Percentiles rank a stretch among this genome's conserved stretches.
These are phyloP conservation scores for Pholis gunnellus DNA, from an alignment of 2,113 vertebrate genomes.

Conservation along the genomic window DNA sequence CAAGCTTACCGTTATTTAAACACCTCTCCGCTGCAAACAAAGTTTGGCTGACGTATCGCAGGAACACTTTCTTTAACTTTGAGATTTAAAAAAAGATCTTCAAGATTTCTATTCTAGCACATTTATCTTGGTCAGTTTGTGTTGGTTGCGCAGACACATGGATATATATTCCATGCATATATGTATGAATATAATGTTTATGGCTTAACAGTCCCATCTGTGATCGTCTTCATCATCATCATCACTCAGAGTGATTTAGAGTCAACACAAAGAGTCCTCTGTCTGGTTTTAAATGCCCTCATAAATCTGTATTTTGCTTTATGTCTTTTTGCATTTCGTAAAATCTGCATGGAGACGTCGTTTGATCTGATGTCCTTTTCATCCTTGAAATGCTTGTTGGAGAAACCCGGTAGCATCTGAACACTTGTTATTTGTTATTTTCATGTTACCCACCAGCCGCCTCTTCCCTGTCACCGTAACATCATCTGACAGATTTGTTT, in stretches of 20 bases:
- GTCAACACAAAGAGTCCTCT: background rate
- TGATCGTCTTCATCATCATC: background rate
- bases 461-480: constrained; percentile 2
- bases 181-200: constrained; percentile 1
- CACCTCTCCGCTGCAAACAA: background rate
- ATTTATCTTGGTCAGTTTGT: background rate
- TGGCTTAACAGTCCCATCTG: background rate
- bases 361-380: no score
- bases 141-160: background rate
- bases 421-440: background rate
- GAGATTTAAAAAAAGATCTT: background rate
- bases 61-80: background rate
- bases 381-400: no score
- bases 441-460: background rate
- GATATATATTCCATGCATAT: constrained; percentile 11
- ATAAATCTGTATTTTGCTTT: background rate
- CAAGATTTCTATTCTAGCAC: background rate
- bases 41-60: background rate
- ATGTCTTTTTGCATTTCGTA: no score
- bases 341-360: background rate
- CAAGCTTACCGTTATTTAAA: background rate
- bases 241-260: background rate
- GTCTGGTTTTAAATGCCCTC: background rate
- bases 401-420: background rate
- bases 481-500: constrained; percentile 8